Base-by-base conservation (phyloP, 2,888 invertebrate genomes). In the Dexiosoma caninum region DNA sequence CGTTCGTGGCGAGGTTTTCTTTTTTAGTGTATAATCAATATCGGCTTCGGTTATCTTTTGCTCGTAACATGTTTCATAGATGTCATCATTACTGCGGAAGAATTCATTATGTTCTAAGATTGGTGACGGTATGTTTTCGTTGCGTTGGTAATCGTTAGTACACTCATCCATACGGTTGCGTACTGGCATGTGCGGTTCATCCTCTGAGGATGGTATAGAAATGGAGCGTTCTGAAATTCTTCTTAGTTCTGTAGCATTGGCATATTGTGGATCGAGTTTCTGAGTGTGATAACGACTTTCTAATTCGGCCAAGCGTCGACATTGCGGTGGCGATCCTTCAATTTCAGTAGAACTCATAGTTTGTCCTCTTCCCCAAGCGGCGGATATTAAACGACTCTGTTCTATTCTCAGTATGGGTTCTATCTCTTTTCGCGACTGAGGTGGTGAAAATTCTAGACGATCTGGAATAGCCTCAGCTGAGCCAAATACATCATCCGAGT, bases 331-430 rank as follows among this genome's bases (percentile, higher is more conserved):
- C 0, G 94, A 95, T 0, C 94, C 94, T 88, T 95, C 94, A 6
- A 95, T 94, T 91, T 95, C 94, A 0, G 94, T 95, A 0, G 94
- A 94, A 84, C 94, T 94, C 94, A 95, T 94, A 0, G 93, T 93
- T 89, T 94, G 94, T 0, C 93, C 93, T 83, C 93, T 91, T 67
- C 93, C 93, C 93, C 93, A 93, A 27, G 93, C 93, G 0, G 93
- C 93, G 1, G 93, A 93, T 19, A 93, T 93, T 9, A 93, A 92
- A 85, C 94, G 92, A 86, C 94, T 94, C 71, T 94, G 94, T 87
- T 95, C 94, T 75, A 93, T 92, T 85, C 94, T 94, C 37, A 95
- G 87, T 78, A 95, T 95, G 0, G 94, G 94, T 87, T 94, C 94
- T 85, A 94, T 93, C 86, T 95, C 94, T 88, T 94, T 94, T 7